Conservation (phyloP, 2,113 vertebrate species). For the Turdus rufiventris region DNA sequence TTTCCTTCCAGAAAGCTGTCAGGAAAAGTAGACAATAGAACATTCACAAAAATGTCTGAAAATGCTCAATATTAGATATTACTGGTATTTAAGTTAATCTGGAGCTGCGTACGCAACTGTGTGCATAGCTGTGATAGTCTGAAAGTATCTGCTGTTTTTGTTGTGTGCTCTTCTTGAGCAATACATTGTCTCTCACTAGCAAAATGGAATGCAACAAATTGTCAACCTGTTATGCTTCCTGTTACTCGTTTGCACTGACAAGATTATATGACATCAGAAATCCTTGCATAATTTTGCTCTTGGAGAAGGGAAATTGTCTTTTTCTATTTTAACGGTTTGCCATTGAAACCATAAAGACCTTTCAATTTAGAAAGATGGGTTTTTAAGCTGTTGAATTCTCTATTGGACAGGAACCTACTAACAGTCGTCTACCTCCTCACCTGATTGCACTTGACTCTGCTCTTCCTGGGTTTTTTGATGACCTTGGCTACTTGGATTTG, state of each 20-base stretch:
- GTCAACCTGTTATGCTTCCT: background rate
- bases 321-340: background rate
- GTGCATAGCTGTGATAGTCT: background rate
- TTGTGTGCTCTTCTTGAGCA: background rate
- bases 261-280: background rate
- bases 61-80: background rate
- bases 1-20: background rate
- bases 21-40: background rate
- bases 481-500: conserved; percentile 91
- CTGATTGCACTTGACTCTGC: conserved; percentile 92
- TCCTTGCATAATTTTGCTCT: background rate
- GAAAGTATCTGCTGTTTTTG: background rate
- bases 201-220: background rate
- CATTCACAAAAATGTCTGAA: background rate
- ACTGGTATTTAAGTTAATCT: background rate
- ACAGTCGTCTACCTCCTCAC: conserved; percentile 95
- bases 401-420: conserved; percentile 83
- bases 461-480: conserved; percentile 91
- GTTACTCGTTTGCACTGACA: background rate
- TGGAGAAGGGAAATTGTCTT: background rate
- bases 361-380: background rate
- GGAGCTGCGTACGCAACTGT: background rate
- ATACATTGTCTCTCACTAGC: background rate
- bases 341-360: background rate
- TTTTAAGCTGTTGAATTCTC: background rate